Evolutionary conservation across 2,888 invertebrate genomes (phyloP), one percentile per base, ranked within the genome.

Genomic region (Empis livida): DNA sequence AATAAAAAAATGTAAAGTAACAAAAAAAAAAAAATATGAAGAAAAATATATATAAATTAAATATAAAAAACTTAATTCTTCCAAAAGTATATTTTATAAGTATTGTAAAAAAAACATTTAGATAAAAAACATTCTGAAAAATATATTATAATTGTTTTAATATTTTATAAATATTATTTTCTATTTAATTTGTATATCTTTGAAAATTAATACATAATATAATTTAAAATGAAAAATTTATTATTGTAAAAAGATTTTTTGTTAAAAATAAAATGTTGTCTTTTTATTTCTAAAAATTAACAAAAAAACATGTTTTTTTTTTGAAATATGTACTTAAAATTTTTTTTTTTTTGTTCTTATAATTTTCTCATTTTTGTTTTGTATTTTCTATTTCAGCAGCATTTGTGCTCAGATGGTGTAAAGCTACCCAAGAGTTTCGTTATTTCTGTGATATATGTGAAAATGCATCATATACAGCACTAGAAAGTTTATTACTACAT

Each of bases 1-100:
- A 63, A 67, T 52, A 69, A 68, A 56, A 70, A 70, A 59, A 59
- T 67, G 55, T 67, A 61, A 60, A 27, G 23, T 27, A 27, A 27
- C 3, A 20, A 20, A 27, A 27, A 8, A 5, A n/a, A 20, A 20
- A 20, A 20, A 5, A 20, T 20, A 5, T 20, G 6, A 20, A 20
- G 3, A 20, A 20, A 20, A 20, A 20, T 20, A 20, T 20, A 20
- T 20, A 5, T n/a, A n/a, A 20, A 20, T 20, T 20, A 20, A 20
- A 6, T 27, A 6, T 27, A 9, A 27, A 27, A 20, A 27, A 27
- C 23, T 27, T 27, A 27, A 27, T 8, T 27, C 23, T 27, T 27
- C 23, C 23, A 27, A 27, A 27, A 27, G 5, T 27, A 27, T 8
- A 6, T 27, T 8, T 27, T 20, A 5, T 27, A 27, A 27, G 23